Evolutionary conservation across 2,113 vertebrate genomes (phyloP), one percentile per base, ranked within the genome.

Genomic region (Xerus inauris): DNA sequence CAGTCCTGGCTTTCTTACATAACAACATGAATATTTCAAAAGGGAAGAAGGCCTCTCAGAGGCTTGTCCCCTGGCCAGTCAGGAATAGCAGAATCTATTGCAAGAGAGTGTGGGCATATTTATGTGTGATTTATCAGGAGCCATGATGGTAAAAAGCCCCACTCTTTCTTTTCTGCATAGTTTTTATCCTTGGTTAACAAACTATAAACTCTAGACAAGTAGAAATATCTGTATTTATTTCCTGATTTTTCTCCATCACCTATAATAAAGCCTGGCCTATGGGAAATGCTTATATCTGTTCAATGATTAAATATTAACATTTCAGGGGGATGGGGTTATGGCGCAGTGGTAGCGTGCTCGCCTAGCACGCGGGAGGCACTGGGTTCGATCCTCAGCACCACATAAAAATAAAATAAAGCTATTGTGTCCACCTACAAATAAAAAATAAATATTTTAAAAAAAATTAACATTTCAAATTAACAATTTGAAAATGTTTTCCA

Each of bases 401-500:
- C n/a, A n/a, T n/a, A n/a, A n/a, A n/a, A n/a, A n/a, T n/a, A n/a
- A n/a, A n/a, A n/a, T n/a, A n/a, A n/a, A n/a, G n/a, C n/a, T n/a
- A n/a, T n/a, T n/a, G n/a, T n/a, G n/a, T n/a, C n/a, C n/a, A n/a
- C n/a, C n/a, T n/a, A n/a, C n/a, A n/a, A n/a, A n/a, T n/a, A n/a
- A n/a, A n/a, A n/a, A n/a, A n/a, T n/a, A n/a, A n/a, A n/a, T n/a
- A n/a, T n/a, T n/a, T n/a, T n/a, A n/a, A n/a, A n/a, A n/a, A n/a
- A n/a, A n/a, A n/a, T n/a, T n/a, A n/a, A n/a, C n/a, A n/a, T n/a
- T n/a, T n/a, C n/a, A n/a, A n/a, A n/a, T n/a, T 20, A 67, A 80
- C 75, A 45, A 65, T 59, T 86, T 85, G 42, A 92, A 95, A 71
- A 35, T 82, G 24, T 89, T 89, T 92, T 73, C 67, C 47, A 80